These are phyloP conservation scores for Cataglyphis altisquamis DNA, from an alignment of 2,888 invertebrate genomes.

Conservation along the genomic window DNA sequence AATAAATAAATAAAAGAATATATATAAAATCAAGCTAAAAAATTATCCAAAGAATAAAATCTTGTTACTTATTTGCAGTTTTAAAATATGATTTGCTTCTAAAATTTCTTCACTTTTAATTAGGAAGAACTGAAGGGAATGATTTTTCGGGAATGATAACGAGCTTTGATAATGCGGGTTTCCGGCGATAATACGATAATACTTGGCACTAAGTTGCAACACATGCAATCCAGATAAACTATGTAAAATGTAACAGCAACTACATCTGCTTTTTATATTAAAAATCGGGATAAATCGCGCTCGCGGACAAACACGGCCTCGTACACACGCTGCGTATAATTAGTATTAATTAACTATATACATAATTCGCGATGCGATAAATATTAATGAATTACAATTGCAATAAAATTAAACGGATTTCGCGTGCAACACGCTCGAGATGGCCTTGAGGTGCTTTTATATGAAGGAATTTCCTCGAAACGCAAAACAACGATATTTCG, in stretches of 20 bases:
- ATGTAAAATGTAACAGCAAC: not conserved
- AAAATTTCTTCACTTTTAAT: not conserved
- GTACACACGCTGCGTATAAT: conserved; percentile 9
- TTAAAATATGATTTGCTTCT: not conserved
- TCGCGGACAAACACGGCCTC: not conserved
- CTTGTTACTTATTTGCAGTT: not conserved
- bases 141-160: not conserved
- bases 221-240: not conserved
- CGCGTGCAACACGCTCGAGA: conserved; percentile 44
- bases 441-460: conserved; percentile 27
- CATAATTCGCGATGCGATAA: conserved; percentile 45
- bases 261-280: not conserved
- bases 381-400: conserved; percentile 36
- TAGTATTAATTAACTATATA: conserved; percentile 51
- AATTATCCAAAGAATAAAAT: not conserved
- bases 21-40: not conserved
- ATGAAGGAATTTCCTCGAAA: not conserved
- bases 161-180: conserved; percentile 8
- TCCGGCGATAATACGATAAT: conserved; percentile 12
- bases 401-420: conserved; percentile 45
- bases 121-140: not conserved
- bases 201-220: conserved; percentile 11
- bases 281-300: conserved; percentile 6
- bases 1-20: not conserved
- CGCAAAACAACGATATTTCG: not conserved